Conservation (phyloP, 2,113 vertebrate genomes). For the Phaethon lepturus region DNA sequence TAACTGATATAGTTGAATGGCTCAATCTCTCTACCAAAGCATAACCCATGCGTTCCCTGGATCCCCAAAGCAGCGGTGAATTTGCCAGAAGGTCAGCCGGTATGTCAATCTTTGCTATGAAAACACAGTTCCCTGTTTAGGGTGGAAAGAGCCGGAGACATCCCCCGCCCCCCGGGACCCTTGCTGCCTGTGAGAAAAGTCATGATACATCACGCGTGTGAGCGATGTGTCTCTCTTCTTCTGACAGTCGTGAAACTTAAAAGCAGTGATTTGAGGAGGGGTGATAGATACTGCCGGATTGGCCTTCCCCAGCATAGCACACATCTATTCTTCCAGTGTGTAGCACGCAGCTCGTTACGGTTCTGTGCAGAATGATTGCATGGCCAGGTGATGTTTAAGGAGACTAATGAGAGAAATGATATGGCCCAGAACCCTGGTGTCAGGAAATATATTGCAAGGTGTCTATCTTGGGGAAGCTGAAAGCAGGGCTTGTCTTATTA, state of each 20-base stretch:
- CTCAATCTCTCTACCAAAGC: neutral
- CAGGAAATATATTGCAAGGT: slow-evolving; percentile 56
- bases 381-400: slow-evolving; percentile 52
- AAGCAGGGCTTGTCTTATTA: slow-evolving; percentile 4
- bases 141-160: neutral
- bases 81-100: neutral
- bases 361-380: neutral
- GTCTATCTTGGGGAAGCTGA: slow-evolving; percentile 43
- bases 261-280: neutral
- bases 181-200: neutral
- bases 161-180: neutral
- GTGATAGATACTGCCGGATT: neutral
- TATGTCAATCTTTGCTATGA: neutral
- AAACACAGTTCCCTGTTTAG: neutral
- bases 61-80: neutral
- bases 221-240: neutral
- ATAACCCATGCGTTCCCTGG: neutral
- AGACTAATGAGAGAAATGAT: slow-evolving; percentile 64
- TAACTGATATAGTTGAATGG: neutral
- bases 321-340: neutral
- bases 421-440: slow-evolving; percentile 48
- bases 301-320: neutral
- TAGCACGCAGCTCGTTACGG: neutral
- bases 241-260: neutral
- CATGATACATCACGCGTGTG: rapidly evolving